Conservation (phyloP, 2,888 invertebrate species). For the Dryocosmus kuriphilus region DNA sequence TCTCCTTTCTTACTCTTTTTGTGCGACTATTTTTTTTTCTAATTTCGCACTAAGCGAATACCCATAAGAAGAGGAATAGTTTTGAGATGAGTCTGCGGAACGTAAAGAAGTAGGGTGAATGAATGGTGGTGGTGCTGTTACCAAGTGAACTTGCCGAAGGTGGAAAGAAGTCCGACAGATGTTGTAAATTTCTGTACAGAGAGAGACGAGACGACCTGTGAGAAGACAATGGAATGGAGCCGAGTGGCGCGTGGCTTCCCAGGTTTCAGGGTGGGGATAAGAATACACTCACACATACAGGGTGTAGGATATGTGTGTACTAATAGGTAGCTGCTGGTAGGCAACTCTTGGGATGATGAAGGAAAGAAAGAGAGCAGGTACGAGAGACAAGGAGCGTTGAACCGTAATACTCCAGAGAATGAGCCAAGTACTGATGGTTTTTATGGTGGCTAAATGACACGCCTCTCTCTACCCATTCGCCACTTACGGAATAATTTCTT, state of each 20-base stretch:
- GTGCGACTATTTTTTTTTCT: neutral
- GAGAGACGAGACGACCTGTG: conserved; percentile 55
- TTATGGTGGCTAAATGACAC: conserved; percentile 28
- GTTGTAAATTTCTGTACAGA: conserved; percentile 69
- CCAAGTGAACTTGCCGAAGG: conserved; percentile 70
- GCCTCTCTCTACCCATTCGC: conserved; percentile 21
- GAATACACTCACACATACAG: conserved; percentile 12
- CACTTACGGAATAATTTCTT: conserved; percentile 35
- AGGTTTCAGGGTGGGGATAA: conserved; percentile 64
- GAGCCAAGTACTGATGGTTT: conserved; percentile 33
- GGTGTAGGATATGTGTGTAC: neutral
- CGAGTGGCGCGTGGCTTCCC: conserved; percentile 69
- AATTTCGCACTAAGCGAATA: neutral
- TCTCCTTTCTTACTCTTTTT: neutral
- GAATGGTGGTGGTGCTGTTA: conserved; percentile 72
- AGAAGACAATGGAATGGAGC: conserved; percentile 66
- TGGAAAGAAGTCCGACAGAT: conserved; percentile 70
- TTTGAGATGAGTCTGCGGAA: neutral
- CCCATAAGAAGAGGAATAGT: conserved; percentile 3
- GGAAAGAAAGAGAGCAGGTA: conserved; percentile 15
- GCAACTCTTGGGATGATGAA: conserved; percentile 18
- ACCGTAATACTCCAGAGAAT: conserved; percentile 28
- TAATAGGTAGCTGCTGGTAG: neutral
- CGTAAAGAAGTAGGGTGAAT: conserved; percentile 41
- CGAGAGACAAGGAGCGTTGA: conserved; percentile 22